These are phyloP conservation scores for Cantharis rustica DNA, from an alignment of 2,888 invertebrate species.

Conservation along the genomic window DNA sequence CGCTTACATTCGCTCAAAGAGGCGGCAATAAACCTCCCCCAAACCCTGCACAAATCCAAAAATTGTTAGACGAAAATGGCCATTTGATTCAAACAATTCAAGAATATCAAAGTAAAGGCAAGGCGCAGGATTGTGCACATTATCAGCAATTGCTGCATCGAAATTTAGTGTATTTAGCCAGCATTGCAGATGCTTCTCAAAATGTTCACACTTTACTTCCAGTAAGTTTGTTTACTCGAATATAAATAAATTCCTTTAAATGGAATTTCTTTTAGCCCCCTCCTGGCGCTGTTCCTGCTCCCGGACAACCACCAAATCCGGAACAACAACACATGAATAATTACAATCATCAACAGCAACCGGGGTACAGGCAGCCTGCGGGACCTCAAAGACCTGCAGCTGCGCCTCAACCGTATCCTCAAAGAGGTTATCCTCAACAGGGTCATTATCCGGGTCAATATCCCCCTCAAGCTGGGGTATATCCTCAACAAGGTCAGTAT, in stretches of 20 bases:
- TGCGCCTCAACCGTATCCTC: constrained; percentile 69
- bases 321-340: constrained; percentile 54
- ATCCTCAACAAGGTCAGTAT: constrained; percentile 69
- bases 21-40: constrained; percentile 75
- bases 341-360: constrained; percentile 55
- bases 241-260: not conserved
- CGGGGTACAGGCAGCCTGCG: constrained; percentile 59
- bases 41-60: constrained; percentile 85
- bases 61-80: constrained; percentile 97
- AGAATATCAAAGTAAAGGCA: constrained; percentile 95
- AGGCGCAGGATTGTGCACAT: constrained; percentile 89
- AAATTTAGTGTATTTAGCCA: constrained; percentile 94
- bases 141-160: constrained; percentile 94
- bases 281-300: constrained; percentile 54
- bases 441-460: constrained; percentile 68
- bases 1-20: constrained; percentile 74
- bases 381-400: constrained; percentile 64
- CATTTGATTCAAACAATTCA: constrained; percentile 96
- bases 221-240: constrained; percentile 62
- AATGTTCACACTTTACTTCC: constrained; percentile 89
- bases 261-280: constrained; percentile 58
- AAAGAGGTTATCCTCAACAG: constrained; percentile 67
- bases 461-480: constrained; percentile 69
- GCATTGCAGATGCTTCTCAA: constrained; percentile 95
- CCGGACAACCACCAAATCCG: constrained; percentile 49